phyloP scores from a whole-genome alignment of 2,888 invertebrate species.

The Pteria penguin region DNA sequence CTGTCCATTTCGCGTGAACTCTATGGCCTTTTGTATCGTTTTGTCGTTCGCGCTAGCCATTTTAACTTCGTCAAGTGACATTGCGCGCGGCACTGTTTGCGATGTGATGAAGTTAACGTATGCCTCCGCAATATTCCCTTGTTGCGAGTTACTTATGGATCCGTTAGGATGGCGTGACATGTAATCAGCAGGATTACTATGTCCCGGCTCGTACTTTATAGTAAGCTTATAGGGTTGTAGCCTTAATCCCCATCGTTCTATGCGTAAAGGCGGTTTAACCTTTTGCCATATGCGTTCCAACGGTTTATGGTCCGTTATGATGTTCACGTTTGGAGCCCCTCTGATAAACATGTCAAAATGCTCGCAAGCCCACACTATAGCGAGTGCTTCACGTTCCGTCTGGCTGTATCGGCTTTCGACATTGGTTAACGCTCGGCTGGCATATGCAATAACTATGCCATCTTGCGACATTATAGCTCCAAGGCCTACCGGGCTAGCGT shows the following conservation, averaged over 20 bases:
- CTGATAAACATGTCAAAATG: conserved; percentile 59
- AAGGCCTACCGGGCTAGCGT: conserved; percentile 57
- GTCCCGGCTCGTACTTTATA: conserved; percentile 46
- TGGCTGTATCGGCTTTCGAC: conserved; percentile 54
- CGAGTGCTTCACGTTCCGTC: conserved; percentile 56
- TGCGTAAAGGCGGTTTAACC: conserved; percentile 47
- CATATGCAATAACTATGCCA: conserved; percentile 39
- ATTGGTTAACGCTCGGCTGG: conserved; percentile 44
- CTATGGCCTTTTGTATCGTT: conserved; percentile 49
- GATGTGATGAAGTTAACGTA: too few species aligned
- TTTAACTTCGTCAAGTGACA: conserved; percentile 56
- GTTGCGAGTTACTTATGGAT: not conserved
- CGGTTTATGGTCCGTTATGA: conserved; percentile 61
- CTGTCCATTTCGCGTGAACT: conserved; percentile 25
- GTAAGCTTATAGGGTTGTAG: conserved; percentile 49
- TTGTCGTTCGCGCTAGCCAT: conserved; percentile 41
- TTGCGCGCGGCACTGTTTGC: conserved; percentile 52
- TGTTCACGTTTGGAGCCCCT: conserved; percentile 46
- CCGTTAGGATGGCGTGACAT: conserved; percentile 53
- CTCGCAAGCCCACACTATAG: conserved; percentile 59
- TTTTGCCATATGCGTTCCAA: conserved; percentile 44
- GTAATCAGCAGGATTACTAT: conserved; percentile 57
- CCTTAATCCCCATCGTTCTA: conserved; percentile 54
- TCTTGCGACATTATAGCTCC: conserved; percentile 35
- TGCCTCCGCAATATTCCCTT: not conserved